Percentiles rank a stretch among this genome's conserved stretches.
phyloP scores from a whole-genome alignment of 2,113 vertebrate genomes.

The Noctilio leporinus region DNA sequence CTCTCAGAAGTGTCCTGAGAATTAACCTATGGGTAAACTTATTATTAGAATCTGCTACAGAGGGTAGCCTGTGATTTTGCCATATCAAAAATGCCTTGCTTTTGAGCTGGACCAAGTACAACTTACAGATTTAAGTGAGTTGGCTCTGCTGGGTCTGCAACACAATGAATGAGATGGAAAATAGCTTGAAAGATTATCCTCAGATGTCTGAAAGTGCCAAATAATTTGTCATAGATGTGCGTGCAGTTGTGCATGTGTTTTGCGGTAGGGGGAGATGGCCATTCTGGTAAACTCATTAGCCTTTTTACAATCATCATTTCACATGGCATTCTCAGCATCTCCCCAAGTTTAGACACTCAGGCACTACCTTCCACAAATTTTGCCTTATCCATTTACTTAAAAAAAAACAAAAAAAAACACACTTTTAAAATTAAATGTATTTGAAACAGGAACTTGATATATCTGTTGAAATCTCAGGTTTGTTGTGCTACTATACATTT shows the following conservation, averaged over 20 bases:
- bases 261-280: background rate
- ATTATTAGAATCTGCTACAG: background rate
- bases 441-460: background rate
- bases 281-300: background rate
- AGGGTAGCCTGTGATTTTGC: background rate
- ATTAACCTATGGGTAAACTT: background rate
- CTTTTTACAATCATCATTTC: background rate
- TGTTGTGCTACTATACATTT: background rate
- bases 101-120: background rate
- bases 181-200: background rate
- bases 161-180: background rate
- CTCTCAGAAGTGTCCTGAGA: background rate
- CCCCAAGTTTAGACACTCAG: background rate
- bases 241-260: background rate
- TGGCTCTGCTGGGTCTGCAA: background rate
- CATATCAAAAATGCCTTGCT: background rate
- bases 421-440: constrained; percentile 1
- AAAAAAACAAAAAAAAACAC: background rate
- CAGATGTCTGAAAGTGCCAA: background rate
- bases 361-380: background rate
- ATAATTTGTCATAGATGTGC: background rate
- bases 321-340: background rate
- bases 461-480: background rate
- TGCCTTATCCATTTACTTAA: background rate
- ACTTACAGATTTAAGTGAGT: background rate